Conservation (phyloP, 2,113 vertebrate species). For the Equus przewalskii region DNA sequence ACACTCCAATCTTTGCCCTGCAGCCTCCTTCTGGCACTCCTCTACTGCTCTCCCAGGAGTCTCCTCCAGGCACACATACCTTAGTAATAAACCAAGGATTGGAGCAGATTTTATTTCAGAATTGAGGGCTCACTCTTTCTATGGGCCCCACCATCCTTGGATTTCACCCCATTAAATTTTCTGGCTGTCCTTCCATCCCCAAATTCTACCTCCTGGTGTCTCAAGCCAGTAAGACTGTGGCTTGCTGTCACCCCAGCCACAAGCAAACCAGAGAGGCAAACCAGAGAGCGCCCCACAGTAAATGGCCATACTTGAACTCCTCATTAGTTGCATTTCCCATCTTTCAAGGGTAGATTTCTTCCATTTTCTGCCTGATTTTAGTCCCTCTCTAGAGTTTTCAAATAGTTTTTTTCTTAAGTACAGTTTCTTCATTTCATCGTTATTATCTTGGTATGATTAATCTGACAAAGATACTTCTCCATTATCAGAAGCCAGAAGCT, state of each 20-base stretch:
- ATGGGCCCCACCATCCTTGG: neutral
- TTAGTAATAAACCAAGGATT: neutral
- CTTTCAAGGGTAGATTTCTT: neutral
- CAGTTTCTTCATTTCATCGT: neutral
- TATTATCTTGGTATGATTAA: neutral
- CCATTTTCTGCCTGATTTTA: neutral
- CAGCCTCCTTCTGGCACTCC: too few relatives aligned
- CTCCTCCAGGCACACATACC: neutral
- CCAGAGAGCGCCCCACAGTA: too few relatives aligned
- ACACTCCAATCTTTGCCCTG: neutral
- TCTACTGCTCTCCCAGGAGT: neutral
- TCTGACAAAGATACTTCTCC: neutral
- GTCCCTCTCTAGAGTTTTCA: neutral
- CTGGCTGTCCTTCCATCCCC: neutral
- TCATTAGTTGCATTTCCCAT: neutral
- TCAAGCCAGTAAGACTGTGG: neutral
- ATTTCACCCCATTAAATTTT: neutral
- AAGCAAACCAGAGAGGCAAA: too few relatives aligned
- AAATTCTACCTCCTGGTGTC: neutral
- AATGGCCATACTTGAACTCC: neutral
- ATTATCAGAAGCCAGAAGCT: neutral
- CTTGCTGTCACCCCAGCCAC: neutral
- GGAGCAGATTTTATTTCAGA: neutral
- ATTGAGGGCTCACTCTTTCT: neutral
- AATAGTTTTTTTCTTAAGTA: neutral